Evolutionary conservation across 2,888 invertebrate species (phyloP), one percentile per base, ranked within the genome.

Genomic region (Temnothorax rugatulus): DNA sequence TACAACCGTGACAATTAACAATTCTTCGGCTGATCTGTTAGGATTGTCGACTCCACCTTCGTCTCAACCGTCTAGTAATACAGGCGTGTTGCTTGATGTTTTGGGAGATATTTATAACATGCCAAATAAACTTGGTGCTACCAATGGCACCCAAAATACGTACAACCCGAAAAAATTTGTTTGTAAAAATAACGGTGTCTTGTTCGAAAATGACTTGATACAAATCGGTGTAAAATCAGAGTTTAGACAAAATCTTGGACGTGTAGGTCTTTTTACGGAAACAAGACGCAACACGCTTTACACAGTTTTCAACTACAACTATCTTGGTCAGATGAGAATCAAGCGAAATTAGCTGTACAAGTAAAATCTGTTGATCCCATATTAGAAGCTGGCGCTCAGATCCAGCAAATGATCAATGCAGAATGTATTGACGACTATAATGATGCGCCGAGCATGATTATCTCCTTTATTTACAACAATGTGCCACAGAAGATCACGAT

Each of bases 141-240:
- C 95, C 57, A 94, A 95, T 77, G 95, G 95, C 87, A 96, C 96
- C 91, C 97, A 97, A 87, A 97, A 96, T 92, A 96, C 97, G 91
- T 98, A 98, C 92, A 98, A 98, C 95, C 97, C 98, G 84, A 98
- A 98, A 95, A 99, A 99, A 96, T 98, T 99, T 94, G 96, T 99
- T 84, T 98, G 98, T 95, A 99, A 99, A 96, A 99, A 99, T 95
- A 99, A 99, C 95, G 99, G 99, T 82, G 99, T 99, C 38, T 96
- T 99, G 38, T 99, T 99, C 95, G 99, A 99, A 95, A 99, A 99
- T 95, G 99, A 99, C 94, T 96, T 99, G 91, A 97, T 99, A 86
- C 99, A 99, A 96, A 99, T 99, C 93, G 99, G 99, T 84, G 98
- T 99, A 2, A 99, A 99, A 95, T 98, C 99, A 93, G 99, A 99